Base-by-base conservation (phyloP, 2,113 vertebrate species). In the Pterophyllum scalare region DNA sequence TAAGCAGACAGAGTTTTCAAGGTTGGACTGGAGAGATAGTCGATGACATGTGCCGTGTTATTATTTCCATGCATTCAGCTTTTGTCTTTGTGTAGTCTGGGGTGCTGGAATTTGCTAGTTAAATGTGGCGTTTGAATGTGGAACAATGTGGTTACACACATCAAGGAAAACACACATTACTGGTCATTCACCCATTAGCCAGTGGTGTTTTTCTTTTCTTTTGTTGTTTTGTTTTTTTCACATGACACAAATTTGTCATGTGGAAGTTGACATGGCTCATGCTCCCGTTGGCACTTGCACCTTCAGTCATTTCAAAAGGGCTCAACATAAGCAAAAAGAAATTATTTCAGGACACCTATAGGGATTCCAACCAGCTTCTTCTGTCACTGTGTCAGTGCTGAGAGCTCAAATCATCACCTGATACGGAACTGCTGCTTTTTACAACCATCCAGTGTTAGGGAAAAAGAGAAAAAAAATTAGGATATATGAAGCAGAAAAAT, bases 371-470 rank as follows among this genome's bases (percentile, higher is more conserved):
- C 31, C 77, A 54, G 24, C 75, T 81, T 87, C 57, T 85, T 87
- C 78, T 86, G 85, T 67, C 84, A 87, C 57, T 31, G 35, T 86
- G 84, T 92, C 89, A 92, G 82, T 14, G 80, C 84, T 83, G 67
- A 52, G 77, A 75, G 77, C 60, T 80, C 75, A 60, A 91, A 82
- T 81, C 82, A 85, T 61, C n/a, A 9, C 22, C 43, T 40, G 14
- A 76, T 77, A 81, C 28, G 72, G 31, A 87, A 57, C 82, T 67
- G 85, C 90, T 89, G 78, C 58, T 89, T 92, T 35, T 80, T 86
- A 88, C 85, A 89, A 82, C 85, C 40, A 57, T 52, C 62, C 65
- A 77, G 77, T 60, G 56, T 81, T 14, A 77, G 62, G 72, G 82
- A 49, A 38, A 59, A 10, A 67, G 46, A 46, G 46, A 10, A 74